A percentile compares a stretch with the other conserved stretches of the same genome.
phyloP scores from a whole-genome alignment of 2,888 invertebrate genomes.

The Drosophila demipolita region DNA sequence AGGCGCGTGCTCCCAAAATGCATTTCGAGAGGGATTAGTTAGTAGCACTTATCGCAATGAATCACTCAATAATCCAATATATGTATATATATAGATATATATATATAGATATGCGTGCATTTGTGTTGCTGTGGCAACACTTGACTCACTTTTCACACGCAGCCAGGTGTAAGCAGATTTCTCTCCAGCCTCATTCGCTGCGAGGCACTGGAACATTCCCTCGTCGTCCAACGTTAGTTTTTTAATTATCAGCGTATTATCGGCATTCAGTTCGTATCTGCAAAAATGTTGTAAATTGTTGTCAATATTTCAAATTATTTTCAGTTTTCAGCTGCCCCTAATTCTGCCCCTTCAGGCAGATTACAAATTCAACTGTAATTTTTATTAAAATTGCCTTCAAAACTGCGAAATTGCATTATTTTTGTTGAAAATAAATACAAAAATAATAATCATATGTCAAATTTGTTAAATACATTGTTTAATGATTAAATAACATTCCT shows the following conservation, averaged over 20 bases:
- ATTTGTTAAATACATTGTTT: too few relatives aligned
- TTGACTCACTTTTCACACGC: slow-evolving; percentile 95
- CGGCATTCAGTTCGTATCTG: slow-evolving; percentile 92
- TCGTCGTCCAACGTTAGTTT: slow-evolving; percentile 93
- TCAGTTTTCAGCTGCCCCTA: neutral
- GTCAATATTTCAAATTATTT: neutral
- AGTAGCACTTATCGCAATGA: slow-evolving; percentile 1
- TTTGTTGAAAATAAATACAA: too few relatives aligned
- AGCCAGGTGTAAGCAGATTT: slow-evolving; percentile 96
- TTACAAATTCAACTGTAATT: neutral
- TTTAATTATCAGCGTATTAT: slow-evolving; percentile 93
- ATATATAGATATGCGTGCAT: too few relatives aligned
- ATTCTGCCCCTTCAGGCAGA: neutral
- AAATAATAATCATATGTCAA: too few relatives aligned
- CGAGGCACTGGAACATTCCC: slow-evolving; percentile 98
- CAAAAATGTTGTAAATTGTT: slow-evolving; percentile 1
- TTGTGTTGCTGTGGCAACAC: neutral
- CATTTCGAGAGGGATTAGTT: slow-evolving; percentile 25
- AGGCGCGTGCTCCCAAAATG: slow-evolving; percentile 23
- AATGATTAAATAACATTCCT: too few relatives aligned
- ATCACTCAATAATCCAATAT: neutral
- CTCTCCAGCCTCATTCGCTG: slow-evolving; percentile 95
- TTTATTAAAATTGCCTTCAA: neutral
- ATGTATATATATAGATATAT: neutral
- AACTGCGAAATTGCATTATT: neutral